phyloP scores from a whole-genome alignment of 2,113 vertebrate species.

The Myotis brandtii region DNA sequence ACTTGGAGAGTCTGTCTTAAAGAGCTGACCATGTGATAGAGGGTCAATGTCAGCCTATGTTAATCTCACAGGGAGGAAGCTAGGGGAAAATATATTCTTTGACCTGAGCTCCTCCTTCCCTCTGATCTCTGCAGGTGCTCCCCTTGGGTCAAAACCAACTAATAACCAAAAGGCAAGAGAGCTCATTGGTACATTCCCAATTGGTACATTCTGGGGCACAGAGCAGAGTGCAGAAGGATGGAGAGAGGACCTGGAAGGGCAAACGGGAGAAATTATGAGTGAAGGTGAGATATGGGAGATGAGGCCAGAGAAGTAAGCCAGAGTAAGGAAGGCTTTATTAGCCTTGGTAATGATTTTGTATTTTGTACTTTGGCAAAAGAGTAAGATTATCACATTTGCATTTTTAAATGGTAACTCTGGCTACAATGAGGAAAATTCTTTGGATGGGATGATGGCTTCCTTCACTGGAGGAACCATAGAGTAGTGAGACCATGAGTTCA shows the following conservation, averaged over 20 bases:
- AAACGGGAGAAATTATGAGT: neutral
- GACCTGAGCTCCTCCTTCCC: neutral
- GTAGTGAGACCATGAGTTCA: neutral
- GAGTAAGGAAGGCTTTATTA: neutral
- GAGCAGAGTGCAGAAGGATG: neutral
- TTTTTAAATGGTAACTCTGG: conserved; percentile 24
- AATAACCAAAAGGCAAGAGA: neutral
- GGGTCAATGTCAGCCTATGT: neutral
- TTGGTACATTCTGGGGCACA: neutral
- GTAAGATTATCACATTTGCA: neutral
- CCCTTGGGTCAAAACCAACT: neutral
- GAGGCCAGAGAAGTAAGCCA: neutral
- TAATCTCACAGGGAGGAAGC: neutral
- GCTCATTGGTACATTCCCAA: neutral
- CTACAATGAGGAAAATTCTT: neutral
- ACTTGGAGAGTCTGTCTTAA: neutral
- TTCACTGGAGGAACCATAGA: neutral
- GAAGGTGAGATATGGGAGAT: neutral
- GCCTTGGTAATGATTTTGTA: neutral
- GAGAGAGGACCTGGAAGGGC: neutral
- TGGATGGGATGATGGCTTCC: neutral
- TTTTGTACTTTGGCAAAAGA: conserved; percentile 1
- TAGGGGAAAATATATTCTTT: neutral
- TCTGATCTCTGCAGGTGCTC: neutral
- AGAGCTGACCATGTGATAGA: neutral